A percentile compares a stretch with the other conserved stretches of the same genome.
Evolutionary conservation across 23 tunicate genomes (phyloP).

Genomic region (Corella eumyota): DNA sequence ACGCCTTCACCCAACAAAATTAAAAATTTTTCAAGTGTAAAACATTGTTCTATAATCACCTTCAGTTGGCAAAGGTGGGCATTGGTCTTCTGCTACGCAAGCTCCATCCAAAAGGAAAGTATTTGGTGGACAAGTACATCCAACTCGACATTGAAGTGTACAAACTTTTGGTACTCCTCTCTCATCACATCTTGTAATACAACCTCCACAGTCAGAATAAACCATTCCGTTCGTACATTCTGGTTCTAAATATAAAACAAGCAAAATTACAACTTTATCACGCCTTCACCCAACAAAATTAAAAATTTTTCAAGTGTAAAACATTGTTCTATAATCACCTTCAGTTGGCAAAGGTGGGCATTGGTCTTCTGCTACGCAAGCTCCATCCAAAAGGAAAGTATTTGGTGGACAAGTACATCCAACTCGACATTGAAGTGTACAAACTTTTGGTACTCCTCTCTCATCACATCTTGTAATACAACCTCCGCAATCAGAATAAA

Average conservation of each 20-base stretch:
- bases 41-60: too few relatives aligned
- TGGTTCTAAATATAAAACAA: neutral
- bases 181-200: slow-evolving; percentile 4
- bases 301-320: too few relatives aligned
- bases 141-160: neutral
- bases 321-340: too few relatives aligned
- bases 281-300: too few relatives aligned
- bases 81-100: slow-evolving; percentile 4
- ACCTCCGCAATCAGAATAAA: slow-evolving; percentile 22
- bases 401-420: slow-evolving; percentile 4
- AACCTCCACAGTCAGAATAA: slow-evolving; percentile 23
- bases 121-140: slow-evolving; percentile 2
- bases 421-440: slow-evolving; percentile 2
- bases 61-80: too few relatives aligned
- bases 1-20: too few relatives aligned
- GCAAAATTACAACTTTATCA: too few relatives aligned
- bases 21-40: too few relatives aligned
- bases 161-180: neutral
- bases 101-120: neutral
- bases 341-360: too few relatives aligned
- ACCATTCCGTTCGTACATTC: slow-evolving; percentile 24
- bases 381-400: neutral
- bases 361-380: slow-evolving; percentile 1
- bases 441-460: neutral
- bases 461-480: slow-evolving; percentile 9